These are phyloP conservation scores for Vidua chalybeata DNA, from an alignment of 2,113 vertebrate species.

Conservation along the genomic window DNA sequence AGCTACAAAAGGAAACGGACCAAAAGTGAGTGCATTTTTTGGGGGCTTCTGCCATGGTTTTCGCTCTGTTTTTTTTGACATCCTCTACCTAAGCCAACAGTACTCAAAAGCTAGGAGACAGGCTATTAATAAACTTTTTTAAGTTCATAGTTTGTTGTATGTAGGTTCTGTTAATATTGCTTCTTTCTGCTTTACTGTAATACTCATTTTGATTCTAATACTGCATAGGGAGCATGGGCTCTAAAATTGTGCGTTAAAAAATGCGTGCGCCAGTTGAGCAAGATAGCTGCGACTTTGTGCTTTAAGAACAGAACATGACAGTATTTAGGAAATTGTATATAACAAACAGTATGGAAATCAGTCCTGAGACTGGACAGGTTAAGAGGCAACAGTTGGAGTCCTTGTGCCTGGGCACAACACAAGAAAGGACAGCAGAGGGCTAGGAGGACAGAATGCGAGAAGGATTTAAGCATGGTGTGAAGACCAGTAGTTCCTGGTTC, in stretches of 20 bases:
- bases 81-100: background rate
- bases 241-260: background rate
- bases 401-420: background rate
- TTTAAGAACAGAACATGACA: background rate
- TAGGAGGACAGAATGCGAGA: background rate
- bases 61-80: background rate
- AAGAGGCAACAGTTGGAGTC: background rate
- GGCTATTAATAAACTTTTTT: background rate
- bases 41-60: background rate
- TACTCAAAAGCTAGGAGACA: background rate
- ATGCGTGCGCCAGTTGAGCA: background rate
- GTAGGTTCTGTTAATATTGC: background rate
- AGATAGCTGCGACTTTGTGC: background rate
- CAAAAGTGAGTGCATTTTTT: conserved; percentile 82
- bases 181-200: background rate
- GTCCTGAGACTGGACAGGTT: background rate
- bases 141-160: background rate
- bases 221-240: background rate
- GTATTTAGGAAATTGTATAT: background rate
- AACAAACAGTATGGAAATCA: background rate
- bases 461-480: background rate
- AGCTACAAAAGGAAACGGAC: conserved; percentile 96
- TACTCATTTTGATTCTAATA: background rate
- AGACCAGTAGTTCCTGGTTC: background rate
- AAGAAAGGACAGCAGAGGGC: background rate